phyloP scores from a whole-genome alignment of 2,888 invertebrate species.

The Phaedon cochleariae region DNA sequence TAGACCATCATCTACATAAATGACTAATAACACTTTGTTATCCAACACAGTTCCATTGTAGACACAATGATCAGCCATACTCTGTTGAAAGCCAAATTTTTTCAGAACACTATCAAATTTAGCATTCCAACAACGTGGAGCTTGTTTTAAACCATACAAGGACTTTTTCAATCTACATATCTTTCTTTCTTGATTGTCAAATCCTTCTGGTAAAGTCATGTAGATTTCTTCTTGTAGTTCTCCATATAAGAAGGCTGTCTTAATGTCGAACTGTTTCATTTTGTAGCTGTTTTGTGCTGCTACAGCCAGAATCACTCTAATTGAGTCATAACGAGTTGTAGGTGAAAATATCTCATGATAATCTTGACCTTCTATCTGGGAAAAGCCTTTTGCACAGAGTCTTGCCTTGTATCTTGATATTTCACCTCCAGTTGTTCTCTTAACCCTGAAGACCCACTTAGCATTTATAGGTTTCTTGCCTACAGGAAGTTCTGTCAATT shows the following conservation, averaged over 20 bases:
- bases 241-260: constrained; percentile 11
- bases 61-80: constrained; percentile 17
- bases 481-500: neutral
- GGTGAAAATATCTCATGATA: neutral
- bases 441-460: constrained; percentile 10
- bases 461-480: neutral
- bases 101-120: constrained; percentile 11
- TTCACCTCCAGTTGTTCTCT: neutral
- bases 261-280: constrained; percentile 2
- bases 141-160: constrained; percentile 20
- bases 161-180: constrained; percentile 1
- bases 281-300: neutral
- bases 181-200: neutral
- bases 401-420: neutral
- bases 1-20: constrained; percentile 22
- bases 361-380: neutral
- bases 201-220: constrained; percentile 2
- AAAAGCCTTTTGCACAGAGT: neutral
- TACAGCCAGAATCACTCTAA: constrained; percentile 3
- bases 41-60: neutral
- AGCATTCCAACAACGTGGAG: constrained; percentile 15
- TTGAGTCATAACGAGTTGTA: constrained; percentile 17
- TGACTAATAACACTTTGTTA: constrained; percentile 7
- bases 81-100: constrained; percentile 7
- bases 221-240: constrained; percentile 4